Conservation (phyloP, 2,888 invertebrate genomes). For the Malacosoma neustria region DNA sequence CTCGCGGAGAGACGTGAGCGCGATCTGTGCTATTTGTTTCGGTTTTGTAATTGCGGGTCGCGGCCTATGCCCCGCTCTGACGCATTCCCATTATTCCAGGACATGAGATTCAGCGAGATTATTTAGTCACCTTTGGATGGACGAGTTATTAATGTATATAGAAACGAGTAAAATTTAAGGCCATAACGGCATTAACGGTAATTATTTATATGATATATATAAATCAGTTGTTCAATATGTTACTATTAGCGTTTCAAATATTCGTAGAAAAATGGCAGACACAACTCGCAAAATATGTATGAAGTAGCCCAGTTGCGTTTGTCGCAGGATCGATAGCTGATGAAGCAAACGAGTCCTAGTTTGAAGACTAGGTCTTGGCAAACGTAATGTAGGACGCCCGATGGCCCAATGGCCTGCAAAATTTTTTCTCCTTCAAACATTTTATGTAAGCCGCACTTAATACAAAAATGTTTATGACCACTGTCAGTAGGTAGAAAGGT, state of each 20-base stretch:
- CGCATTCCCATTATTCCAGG: conserved; percentile 36
- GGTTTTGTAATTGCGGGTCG: conserved; percentile 62
- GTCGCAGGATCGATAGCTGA: not conserved
- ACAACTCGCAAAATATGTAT: too few relatives aligned
- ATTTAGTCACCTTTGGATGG: not conserved
- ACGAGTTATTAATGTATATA: conserved; percentile 7
- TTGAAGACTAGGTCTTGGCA: not conserved
- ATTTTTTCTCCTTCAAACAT: too few relatives aligned
- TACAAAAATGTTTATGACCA: too few relatives aligned
- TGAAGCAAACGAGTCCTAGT: not conserved
- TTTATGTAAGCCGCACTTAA: too few relatives aligned
- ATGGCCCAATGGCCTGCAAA: not conserved
- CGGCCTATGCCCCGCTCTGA: conserved; percentile 27
- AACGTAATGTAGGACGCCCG: not conserved
- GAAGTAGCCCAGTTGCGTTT: too few relatives aligned
- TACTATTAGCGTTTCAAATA: too few relatives aligned
- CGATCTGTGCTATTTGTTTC: conserved; percentile 59
- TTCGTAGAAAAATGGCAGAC: too few relatives aligned
- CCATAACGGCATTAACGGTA: too few relatives aligned
- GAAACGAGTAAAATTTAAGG: too few relatives aligned
- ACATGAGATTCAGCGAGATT: conserved; percentile 5
- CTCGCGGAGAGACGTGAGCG: conserved; percentile 28
- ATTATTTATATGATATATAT: too few relatives aligned
- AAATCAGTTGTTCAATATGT: too few relatives aligned
- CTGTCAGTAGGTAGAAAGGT: too few relatives aligned